Conservation (phyloP, 2,888 invertebrate genomes). For the Vesta saturnalis region DNA sequence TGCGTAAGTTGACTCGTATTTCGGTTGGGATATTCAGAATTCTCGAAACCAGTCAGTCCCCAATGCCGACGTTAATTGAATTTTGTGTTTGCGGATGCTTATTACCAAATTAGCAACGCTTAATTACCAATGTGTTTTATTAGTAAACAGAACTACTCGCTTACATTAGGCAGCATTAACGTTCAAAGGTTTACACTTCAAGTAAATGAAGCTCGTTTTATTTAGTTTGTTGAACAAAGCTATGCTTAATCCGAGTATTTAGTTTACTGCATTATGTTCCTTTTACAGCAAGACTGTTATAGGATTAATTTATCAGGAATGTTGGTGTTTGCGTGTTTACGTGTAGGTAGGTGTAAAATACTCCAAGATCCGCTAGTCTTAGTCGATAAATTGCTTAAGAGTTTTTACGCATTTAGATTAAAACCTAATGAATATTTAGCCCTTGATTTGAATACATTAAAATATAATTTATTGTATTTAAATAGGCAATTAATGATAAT, state of each 20-base stretch:
- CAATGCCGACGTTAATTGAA: slow-evolving; percentile 60
- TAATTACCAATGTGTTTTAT: slow-evolving; percentile 64
- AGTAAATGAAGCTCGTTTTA: slow-evolving; percentile 51
- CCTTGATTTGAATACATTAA: slow-evolving; percentile 35
- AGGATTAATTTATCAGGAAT: slow-evolving; percentile 39
- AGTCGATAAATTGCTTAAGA: slow-evolving; percentile 35
- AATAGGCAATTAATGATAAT: slow-evolving; percentile 32
- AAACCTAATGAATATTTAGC: slow-evolving; percentile 35
- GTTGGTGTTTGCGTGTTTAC: slow-evolving; percentile 36
- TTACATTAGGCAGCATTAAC: slow-evolving; percentile 59
- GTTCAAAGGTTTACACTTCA: slow-evolving; percentile 56
- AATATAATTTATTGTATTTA: slow-evolving; percentile 37
- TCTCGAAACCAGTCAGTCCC: slow-evolving; percentile 31
- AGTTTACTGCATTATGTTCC: slow-evolving; percentile 39
- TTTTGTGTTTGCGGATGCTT: slow-evolving; percentile 63
- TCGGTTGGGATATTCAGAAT: slow-evolving; percentile 26
- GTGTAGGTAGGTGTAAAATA: slow-evolving; percentile 36
- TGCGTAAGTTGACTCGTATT: background rate
- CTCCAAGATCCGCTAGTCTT: slow-evolving; percentile 35
- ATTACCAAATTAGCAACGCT: slow-evolving; percentile 64
- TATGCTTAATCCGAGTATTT: slow-evolving; percentile 42
- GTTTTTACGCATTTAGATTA: slow-evolving; percentile 39
- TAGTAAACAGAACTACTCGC: slow-evolving; percentile 62
- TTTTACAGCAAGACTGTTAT: slow-evolving; percentile 33
- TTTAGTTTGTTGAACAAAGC: slow-evolving; percentile 52